Base-by-base conservation (phyloP, 2,888 invertebrate species). In the Brachylomia viminalis region DNA sequence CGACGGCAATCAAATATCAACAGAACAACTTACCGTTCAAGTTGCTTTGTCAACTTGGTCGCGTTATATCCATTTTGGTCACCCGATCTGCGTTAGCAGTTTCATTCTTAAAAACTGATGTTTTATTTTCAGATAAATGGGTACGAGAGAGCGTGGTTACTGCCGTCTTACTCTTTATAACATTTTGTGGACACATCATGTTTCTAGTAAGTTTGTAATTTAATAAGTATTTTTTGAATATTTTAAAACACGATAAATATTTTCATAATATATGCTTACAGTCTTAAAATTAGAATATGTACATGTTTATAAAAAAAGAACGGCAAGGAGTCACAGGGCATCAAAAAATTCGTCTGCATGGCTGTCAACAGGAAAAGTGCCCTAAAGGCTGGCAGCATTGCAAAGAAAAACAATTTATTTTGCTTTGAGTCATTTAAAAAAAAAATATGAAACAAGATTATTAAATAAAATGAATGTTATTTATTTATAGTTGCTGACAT, bases 91-190 rank as follows among this genome's bases (percentile, higher is more conserved):
- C 17, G n/a, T n/a, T 11, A n/a, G 13, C 54, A 11, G n/a, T n/a
- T n/a, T n/a, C n/a, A 6, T 54, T 54, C 5, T 52, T 52, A n/a
- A 52, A 47, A 56, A 27, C 0, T 7, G 15, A 15, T 56, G 4
- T 23, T 33, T 59, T 1, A 6, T 27, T 59, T 59, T 59, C 23
- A 59, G 96, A 96, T 83, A 96, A 98, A 91, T 98, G 98, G 98
- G 97, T 98, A 17, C 93, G 98, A 58, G 98, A 98, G 90, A 98
- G 98, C 90, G 97, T 98, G 0, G 98, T 98, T 6, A 97, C 97
- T 67, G 98, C 97, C 0, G 97, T 98, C 0, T 97, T 98, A 4
- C 97, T 97, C 27, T 96, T 97, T 72, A 97, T 98, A 27, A 96
- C 97, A 2, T 97, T 98, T 72, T 94, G 97, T 75, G 98, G 98